Base-by-base conservation (phyloP, 2,113 vertebrate species). In the Barbus barbus region DNA sequence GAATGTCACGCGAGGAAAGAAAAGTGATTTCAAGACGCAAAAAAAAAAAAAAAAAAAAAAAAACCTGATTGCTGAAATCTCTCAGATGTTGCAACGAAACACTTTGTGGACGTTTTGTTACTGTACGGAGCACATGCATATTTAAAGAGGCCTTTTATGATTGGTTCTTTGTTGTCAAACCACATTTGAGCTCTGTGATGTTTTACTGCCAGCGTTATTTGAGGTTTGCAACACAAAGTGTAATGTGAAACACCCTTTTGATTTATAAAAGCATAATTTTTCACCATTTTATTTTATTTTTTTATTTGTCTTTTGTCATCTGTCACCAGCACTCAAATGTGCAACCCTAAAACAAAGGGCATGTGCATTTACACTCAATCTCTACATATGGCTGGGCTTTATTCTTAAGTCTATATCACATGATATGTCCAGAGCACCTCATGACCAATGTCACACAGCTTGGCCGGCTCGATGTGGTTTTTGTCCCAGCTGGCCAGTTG, bases 391-490 rank as follows among this genome's bases (percentile, higher is more conserved):
- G 33, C 46, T 51, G 16, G 48, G 46, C 31, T 28, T 58, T n/a
- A 78, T 38, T 58, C 20, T 51, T 48, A 75, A 1, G 72, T 51
- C 26, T 28, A 3, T 9, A 36, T 38, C 20, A 26, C 36, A 48
- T 71, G 18, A 67, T 61, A 65, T 67, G 22, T 33, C 46, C 56
- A 16, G 75, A 38, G 31, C 11, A 13, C 48, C 48, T n/a, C 48
- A 13, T 36, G 48, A 9, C 18, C 28, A 56, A 38, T 46, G 77
- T 80, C 56, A 5, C 8, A 63, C 13, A 18, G 77, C 38, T 53
- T 56, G 86, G 81, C 80, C 26, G 84, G 80, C 86, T 44, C 78
- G 44, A 78, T 65, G 75, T 82, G 65, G 44, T 71, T 22, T 33
- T 44, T 2, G 75, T 46, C 58, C 80, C 88, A 83, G 86, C 83